Conservation (phyloP, 2,888 invertebrate species). For the Phaonia tiefii region DNA sequence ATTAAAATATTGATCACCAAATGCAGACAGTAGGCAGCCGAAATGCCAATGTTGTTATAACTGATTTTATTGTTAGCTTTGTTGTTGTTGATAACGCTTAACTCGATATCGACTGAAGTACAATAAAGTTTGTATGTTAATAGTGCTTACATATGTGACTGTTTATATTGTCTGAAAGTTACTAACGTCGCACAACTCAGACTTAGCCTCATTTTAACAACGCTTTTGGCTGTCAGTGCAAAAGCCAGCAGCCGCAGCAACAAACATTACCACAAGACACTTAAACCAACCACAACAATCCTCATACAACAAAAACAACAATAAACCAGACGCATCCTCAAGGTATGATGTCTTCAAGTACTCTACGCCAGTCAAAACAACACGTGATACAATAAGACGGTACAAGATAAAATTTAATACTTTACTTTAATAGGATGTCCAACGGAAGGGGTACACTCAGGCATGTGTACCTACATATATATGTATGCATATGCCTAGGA, state of each 20-base stretch:
- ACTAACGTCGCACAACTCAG: constrained; percentile 64
- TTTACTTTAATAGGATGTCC: too few species aligned
- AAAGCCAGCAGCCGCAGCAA: not conserved
- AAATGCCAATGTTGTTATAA: constrained; percentile 8
- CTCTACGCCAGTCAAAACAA: constrained; percentile 13
- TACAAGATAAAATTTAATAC: too few species aligned
- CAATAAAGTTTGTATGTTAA: too few species aligned
- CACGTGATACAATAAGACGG: not conserved
- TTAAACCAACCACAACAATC: not conserved
- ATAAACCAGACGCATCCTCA: not conserved
- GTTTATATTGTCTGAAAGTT: constrained; percentile 59
- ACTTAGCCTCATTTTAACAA: constrained; percentile 64
- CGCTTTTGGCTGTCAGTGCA: constrained; percentile 49
- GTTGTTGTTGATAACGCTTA: too few species aligned
- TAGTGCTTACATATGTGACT: constrained; percentile 43
- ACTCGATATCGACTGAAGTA: too few species aligned
- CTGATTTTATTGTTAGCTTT: not conserved
- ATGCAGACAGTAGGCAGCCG: constrained; percentile 60
- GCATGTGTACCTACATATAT: too few species aligned
- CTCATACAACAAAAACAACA: not conserved
- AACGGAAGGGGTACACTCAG: too few species aligned
- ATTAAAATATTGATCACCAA: constrained; percentile 6
- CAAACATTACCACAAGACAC: constrained; percentile 17
- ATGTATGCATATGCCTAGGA: too few species aligned
- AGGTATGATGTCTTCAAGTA: constrained; percentile 6